Evolutionary conservation across 2,888 invertebrate species (phyloP).

Genomic region (Tipula vernalis): DNA sequence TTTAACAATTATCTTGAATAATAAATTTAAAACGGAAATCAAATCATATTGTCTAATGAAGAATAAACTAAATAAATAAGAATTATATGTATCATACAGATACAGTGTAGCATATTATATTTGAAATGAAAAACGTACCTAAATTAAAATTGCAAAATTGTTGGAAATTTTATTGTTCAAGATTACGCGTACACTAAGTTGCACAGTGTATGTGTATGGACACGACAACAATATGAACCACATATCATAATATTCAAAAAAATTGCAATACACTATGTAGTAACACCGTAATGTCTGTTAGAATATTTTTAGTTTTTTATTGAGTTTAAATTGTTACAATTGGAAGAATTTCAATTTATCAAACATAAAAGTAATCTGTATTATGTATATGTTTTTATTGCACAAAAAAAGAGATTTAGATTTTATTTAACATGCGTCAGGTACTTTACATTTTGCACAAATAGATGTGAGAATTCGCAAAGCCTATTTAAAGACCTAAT

Average conservation of each 20-base stretch:
- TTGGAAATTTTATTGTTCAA: neutral
- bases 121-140: neutral
- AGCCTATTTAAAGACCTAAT: no score
- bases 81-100: neutral
- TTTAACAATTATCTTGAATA: conserved; percentile 4
- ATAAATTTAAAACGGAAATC: conserved; percentile 4
- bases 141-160: neutral
- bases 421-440: neutral
- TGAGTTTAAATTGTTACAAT: neutral
- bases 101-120: neutral
- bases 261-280: neutral
- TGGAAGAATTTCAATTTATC: neutral
- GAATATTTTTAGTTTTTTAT: neutral
- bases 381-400: neutral
- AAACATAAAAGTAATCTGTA: neutral
- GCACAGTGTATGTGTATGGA: neutral
- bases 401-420: neutral
- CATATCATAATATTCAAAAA: neutral
- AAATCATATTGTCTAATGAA: conserved; percentile 4
- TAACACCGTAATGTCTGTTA: neutral
- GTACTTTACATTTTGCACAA: neutral
- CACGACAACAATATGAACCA: neutral
- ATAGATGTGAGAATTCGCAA: neutral
- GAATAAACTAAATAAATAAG: neutral
- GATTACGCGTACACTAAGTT: neutral